Base-by-base conservation (phyloP, 2,888 invertebrate species). In the Euplexia lucipara region DNA sequence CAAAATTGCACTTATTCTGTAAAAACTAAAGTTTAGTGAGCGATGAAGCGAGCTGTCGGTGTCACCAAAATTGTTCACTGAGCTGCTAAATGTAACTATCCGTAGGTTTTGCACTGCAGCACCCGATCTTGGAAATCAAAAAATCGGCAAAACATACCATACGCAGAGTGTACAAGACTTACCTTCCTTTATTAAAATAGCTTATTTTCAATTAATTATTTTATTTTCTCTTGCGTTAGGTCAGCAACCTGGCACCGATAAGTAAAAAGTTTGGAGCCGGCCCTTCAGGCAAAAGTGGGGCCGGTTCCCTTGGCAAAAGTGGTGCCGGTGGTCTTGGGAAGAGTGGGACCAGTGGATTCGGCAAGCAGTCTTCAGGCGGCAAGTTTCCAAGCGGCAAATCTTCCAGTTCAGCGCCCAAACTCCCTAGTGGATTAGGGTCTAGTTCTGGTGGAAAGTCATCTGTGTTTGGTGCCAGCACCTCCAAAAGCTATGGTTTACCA, bases 221-320 rank as follows among this genome's bases (percentile, higher is more conserved):
- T 22, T 1, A 18, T 26, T 10, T 10, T 34, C 1, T 22, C 5
- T 14, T 30, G n/a, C 2, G 26, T 3, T 3, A 84, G 83, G 47
- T 58, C 52, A 35, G n/a, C 81, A 86, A 71, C 61, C 87, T 92
- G 92, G 91, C 92, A 58, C 90, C 91, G 1, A 87, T 87, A 57
- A 87, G 57, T 53, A 92, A 91, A 73, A 91, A 91, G 66, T 39
- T 84, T 14, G 79, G 83, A 39, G 68, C 86, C 73, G 87, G 90
- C 81, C 81, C 89, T 81, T 78, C 84, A 35, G 82, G 78, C 5
- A 93, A 91, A 73, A 87, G 87, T 81, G 91, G 91, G 66, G 79
- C 84, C 76, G 86, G 90, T 45, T 52, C 81, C 7, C 41, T 76
- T 5, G 79, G 81, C 7, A 86, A 85, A 66, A 70, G 63, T 58